These are phyloP conservation scores for Microctonus hyperodae DNA, from an alignment of 2,888 invertebrate genomes.

Conservation along the genomic window DNA sequence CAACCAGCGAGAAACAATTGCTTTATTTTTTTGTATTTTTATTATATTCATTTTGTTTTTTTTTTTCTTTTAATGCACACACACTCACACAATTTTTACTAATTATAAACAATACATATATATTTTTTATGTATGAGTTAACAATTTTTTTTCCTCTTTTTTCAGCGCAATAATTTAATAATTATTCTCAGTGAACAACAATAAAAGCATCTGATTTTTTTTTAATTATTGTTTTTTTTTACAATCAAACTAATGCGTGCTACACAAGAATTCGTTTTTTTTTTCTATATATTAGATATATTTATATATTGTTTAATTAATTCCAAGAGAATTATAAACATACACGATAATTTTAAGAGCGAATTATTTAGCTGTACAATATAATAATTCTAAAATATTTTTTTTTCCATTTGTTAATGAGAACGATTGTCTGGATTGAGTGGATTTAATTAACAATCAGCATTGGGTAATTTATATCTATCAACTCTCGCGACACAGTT, in stretches of 20 bases:
- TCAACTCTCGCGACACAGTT: background rate
- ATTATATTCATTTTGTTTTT: background rate
- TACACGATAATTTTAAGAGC: background rate
- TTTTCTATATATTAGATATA: background rate
- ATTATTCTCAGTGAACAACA: background rate
- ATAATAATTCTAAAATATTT: background rate
- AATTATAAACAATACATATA: background rate
- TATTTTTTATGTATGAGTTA: background rate
- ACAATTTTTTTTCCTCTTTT: background rate
- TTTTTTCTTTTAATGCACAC: background rate
- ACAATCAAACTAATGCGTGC: background rate
- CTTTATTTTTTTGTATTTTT: background rate
- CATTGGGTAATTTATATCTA: conserved; percentile 2
- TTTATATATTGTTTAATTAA: background rate
- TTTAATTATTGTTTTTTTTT: background rate
- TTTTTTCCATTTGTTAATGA: background rate
- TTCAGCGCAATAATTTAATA: background rate
- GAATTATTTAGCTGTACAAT: background rate
- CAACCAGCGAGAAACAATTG: conserved; percentile 1
- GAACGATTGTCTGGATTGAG: conserved; percentile 4
- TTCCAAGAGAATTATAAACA: background rate
- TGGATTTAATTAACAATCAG: conserved; percentile 6
- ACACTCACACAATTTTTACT: background rate
- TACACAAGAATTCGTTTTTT: background rate
- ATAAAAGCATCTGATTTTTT: background rate